Conservation (phyloP, 2,797 vertebrate genomes). For the Threskiornis aethiopicus region DNA sequence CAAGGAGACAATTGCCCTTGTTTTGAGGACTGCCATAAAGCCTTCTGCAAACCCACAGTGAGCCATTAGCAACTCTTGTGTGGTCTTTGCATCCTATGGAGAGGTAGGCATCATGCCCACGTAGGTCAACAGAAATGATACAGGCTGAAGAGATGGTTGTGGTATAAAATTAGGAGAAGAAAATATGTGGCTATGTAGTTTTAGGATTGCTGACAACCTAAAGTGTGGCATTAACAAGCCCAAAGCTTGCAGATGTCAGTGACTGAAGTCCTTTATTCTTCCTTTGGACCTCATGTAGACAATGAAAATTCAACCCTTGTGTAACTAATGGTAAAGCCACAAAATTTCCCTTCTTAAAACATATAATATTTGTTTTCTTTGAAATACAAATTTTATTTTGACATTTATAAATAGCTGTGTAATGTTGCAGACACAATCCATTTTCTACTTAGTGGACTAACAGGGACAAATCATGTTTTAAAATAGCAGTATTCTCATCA, state of each 20-base stretch:
- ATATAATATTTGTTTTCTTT: neutral
- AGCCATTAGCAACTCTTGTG: neutral
- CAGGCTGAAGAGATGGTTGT: neutral
- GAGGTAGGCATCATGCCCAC: neutral
- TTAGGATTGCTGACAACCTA: neutral
- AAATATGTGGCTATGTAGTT: fast-evolving
- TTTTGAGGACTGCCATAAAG: neutral
- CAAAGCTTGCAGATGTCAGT: neutral
- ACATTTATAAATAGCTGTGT: slow-evolving; percentile 21
- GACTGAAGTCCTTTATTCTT: neutral
- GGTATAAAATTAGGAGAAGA: neutral
- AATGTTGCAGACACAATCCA: slow-evolving; percentile 32
- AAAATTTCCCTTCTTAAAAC: neutral
- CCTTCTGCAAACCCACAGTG: neutral
- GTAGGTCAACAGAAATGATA: neutral
- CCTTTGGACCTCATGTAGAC: fast-evolving
- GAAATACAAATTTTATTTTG: neutral
- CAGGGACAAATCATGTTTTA: slow-evolving; percentile 10
- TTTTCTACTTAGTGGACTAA: slow-evolving; percentile 22
- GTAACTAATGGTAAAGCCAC: neutral
- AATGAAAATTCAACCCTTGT: neutral
- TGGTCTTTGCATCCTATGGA: neutral
- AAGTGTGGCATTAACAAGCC: neutral
- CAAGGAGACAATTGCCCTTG: neutral
- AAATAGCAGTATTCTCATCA: neutral